Percentiles rank a stretch among this genome's conserved stretches.
phyloP scores from a whole-genome alignment of 1,140 invertebrate species.

The Sitophilus oryzae region DNA sequence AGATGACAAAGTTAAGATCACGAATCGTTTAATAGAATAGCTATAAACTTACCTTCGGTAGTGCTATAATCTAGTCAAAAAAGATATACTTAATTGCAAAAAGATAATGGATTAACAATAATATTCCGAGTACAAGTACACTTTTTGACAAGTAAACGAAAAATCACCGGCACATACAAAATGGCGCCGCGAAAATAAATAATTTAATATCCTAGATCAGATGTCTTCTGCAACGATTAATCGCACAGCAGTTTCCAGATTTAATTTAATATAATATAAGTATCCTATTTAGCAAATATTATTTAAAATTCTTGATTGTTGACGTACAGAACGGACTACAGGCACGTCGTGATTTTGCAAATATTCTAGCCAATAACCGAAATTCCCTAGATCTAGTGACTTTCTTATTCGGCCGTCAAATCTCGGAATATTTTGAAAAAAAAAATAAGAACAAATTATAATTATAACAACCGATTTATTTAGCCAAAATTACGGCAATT shows the following conservation, averaged over 20 bases:
- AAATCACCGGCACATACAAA: slow-evolving; percentile 43
- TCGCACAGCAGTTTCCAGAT: slow-evolving; percentile 13
- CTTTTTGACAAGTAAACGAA: slow-evolving; percentile 36
- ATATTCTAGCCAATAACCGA: slow-evolving; percentile 26
- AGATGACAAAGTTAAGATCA: slow-evolving; percentile 25
- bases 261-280: slow-evolving; percentile 9
- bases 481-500: too few species aligned
- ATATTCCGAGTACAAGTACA: slow-evolving; percentile 20
- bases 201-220: slow-evolving; percentile 33
- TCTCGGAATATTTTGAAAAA: too few species aligned
- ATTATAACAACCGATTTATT: too few species aligned
- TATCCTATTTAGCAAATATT: slow-evolving; percentile 21
- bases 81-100: neutral
- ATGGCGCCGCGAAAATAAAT: slow-evolving; percentile 41
- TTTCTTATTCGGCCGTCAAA: neutral
- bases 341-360: slow-evolving; percentile 43
- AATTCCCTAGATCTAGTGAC: slow-evolving; percentile 3
- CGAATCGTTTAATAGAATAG: slow-evolving; percentile 7
- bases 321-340: slow-evolving; percentile 41
- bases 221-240: slow-evolving; percentile 20
- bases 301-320: slow-evolving; percentile 38
- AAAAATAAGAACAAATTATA: too few species aligned
- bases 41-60: slow-evolving; percentile 7
- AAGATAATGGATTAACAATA: slow-evolving; percentile 7
- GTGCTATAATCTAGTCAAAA: neutral